Conservation (phyloP, 1,140 invertebrate species). For the Zophobas atratus region DNA sequence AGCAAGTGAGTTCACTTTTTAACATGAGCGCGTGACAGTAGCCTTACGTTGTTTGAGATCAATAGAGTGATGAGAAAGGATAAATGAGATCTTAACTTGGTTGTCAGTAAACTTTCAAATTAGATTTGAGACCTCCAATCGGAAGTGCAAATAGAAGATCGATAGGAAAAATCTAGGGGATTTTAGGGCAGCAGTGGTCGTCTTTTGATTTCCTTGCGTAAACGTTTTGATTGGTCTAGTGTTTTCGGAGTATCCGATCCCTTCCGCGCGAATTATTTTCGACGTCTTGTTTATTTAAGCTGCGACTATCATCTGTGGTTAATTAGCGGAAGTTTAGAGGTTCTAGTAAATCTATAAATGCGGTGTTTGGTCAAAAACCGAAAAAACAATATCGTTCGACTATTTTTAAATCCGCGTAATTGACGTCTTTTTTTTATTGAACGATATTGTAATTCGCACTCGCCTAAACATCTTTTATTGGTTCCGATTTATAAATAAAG, state of each 20-base stretch:
- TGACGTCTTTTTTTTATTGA: conserved; percentile 3
- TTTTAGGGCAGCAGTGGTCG: neutral
- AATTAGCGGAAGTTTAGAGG: conserved; percentile 34
- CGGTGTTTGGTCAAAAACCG: neutral
- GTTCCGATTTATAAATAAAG: conserved; percentile 47
- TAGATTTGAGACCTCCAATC: conserved; percentile 34
- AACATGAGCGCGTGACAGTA: conserved; percentile 5
- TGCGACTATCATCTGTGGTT: conserved; percentile 18
- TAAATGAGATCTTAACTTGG: conserved; percentile 40
- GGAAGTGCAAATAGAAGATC: conserved; percentile 38
- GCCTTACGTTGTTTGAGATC: conserved; percentile 3
- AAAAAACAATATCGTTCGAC: neutral
- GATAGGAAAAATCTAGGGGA: conserved; percentile 11
- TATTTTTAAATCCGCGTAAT: neutral
- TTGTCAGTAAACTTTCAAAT: conserved; percentile 36
- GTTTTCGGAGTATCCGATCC: neutral
- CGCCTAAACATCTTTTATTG: conserved; percentile 38
- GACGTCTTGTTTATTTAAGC: conserved; percentile 28
- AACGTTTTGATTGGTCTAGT: conserved; percentile 3
- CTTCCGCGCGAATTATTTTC: conserved; percentile 18
- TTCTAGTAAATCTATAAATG: conserved; percentile 5
- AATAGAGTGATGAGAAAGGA: conserved; percentile 39
- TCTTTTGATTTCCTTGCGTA: conserved; percentile 16
- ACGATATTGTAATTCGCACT: conserved; percentile 16
- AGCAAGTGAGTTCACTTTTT: neutral